phyloP scores from a whole-genome alignment of 2,888 invertebrate genomes.

The Lapara coniferarum region DNA sequence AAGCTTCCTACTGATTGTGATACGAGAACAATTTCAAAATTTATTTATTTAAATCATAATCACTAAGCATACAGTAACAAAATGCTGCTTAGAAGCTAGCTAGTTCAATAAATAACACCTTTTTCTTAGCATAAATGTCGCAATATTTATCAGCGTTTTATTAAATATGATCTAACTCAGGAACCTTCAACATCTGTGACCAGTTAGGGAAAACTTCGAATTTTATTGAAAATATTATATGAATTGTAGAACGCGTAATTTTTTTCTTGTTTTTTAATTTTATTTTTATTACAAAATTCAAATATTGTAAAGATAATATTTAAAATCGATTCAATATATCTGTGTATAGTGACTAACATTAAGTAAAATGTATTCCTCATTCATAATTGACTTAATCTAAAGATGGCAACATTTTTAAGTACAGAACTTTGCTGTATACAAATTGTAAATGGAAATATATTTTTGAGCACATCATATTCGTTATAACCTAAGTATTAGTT shows the following conservation, averaged over 20 bases:
- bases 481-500: conserved; percentile 12
- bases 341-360: not conserved
- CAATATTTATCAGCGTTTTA: conserved; percentile 15
- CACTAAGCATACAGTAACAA: conserved; percentile 51
- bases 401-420: conserved; percentile 24
- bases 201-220: not conserved
- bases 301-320: not conserved
- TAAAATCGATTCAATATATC: not conserved
- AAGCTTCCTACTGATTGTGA: conserved; percentile 82
- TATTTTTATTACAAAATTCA: not conserved
- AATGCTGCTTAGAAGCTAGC: conserved; percentile 44
- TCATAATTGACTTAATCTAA: conserved; percentile 6
- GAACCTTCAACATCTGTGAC: conserved; percentile 38
- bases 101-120: conserved; percentile 41
- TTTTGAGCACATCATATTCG: conserved; percentile 14
- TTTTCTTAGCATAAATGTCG: conserved; percentile 30
- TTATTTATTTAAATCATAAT: conserved; percentile 62
- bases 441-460: conserved; percentile 10
- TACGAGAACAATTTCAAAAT: conserved; percentile 45
- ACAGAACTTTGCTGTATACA: conserved; percentile 12
- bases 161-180: conserved; percentile 45
- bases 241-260: not conserved
- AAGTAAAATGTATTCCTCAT: not conserved
- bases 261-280: not conserved
- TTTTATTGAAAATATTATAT: not conserved